Conservation (phyloP, 1,140 invertebrate genomes). For the Pseudomyrmex sp. region DNA sequence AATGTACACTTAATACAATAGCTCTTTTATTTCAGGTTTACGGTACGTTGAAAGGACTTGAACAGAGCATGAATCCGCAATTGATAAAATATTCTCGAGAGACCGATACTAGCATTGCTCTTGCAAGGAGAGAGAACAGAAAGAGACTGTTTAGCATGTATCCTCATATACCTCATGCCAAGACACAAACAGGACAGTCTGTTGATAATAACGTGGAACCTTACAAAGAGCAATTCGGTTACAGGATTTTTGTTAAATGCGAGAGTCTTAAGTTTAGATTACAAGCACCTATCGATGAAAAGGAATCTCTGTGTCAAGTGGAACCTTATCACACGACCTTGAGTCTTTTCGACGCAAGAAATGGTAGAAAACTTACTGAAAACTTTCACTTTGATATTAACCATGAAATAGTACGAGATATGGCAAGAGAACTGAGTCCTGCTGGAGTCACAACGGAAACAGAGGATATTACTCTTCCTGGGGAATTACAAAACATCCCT, state of each 20-base stretch:
- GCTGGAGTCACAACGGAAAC: slow-evolving; percentile 72
- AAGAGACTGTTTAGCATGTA: slow-evolving; percentile 90
- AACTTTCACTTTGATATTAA: slow-evolving; percentile 97
- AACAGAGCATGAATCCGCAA: slow-evolving; percentile 96
- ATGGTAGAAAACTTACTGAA: slow-evolving; percentile 95
- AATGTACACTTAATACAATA: neutral
- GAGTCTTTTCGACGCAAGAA: slow-evolving; percentile 94
- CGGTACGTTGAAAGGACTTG: slow-evolving; percentile 93
- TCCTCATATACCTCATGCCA: slow-evolving; percentile 86
- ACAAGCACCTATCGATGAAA: slow-evolving; percentile 93
- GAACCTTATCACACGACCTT: slow-evolving; percentile 96
- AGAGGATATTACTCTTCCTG: slow-evolving; percentile 74
- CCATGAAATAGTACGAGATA: slow-evolving; percentile 87
- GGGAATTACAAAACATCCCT: slow-evolving; percentile 86
- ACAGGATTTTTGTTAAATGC: slow-evolving; percentile 93
- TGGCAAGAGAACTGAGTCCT: slow-evolving; percentile 85
- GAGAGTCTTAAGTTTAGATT: slow-evolving; percentile 92
- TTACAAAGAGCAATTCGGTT: slow-evolving; percentile 94
- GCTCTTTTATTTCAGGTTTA: slow-evolving; percentile 76
- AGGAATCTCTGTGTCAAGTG: slow-evolving; percentile 92
- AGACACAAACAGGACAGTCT: slow-evolving; percentile 78
- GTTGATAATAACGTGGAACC: slow-evolving; percentile 86
- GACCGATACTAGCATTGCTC: slow-evolving; percentile 93
- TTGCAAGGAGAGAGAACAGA: slow-evolving; percentile 91
- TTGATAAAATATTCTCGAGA: slow-evolving; percentile 95